Evolutionary conservation across 2,797 vertebrate species (phyloP).

Genomic region (Ispidina lecontei): DNA sequence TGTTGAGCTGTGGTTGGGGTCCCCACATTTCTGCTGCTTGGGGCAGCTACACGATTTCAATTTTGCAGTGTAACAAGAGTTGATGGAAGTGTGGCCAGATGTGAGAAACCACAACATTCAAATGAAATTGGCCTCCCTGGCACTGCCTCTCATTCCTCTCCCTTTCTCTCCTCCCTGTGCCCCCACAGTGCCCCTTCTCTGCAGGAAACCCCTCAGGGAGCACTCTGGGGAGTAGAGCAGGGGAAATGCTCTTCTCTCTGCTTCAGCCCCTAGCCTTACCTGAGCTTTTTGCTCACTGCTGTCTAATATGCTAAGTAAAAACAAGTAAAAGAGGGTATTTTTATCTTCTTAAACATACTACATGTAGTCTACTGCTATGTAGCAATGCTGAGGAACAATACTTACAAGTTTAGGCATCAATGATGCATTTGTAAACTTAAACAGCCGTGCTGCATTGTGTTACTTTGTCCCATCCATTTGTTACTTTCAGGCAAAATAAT

Average conservation of each 20-base stretch:
- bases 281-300: background rate
- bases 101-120: background rate
- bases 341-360: background rate
- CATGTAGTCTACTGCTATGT: background rate
- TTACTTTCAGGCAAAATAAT: background rate
- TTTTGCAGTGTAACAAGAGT: background rate
- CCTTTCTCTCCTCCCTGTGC: background rate
- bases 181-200: background rate
- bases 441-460: background rate
- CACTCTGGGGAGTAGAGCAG: background rate
- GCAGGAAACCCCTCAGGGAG: background rate
- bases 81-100: background rate
- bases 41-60: background rate
- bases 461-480: background rate
- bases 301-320: background rate
- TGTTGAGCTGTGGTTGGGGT: rapidly evolving
- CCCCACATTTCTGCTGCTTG: background rate
- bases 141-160: background rate
- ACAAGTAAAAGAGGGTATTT: background rate
- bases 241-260: background rate
- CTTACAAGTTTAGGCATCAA: background rate
- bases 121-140: background rate
- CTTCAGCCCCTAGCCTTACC: background rate
- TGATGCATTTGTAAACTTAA: background rate
- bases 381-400: background rate